Conservation (phyloP, 1,140 invertebrate species). For the Aethina tumida region DNA sequence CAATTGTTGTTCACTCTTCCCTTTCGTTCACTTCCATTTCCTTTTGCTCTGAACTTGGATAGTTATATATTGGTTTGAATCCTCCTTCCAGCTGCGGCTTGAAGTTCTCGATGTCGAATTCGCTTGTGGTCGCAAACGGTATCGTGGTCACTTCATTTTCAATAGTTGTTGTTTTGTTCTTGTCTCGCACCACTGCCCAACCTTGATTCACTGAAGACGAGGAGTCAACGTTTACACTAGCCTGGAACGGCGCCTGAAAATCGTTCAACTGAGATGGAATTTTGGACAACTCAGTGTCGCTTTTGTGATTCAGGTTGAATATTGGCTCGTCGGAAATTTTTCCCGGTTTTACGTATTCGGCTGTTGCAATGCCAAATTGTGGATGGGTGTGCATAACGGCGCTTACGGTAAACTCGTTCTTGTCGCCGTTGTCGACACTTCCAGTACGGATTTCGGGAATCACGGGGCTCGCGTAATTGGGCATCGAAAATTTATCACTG, state of each 20-base stretch:
- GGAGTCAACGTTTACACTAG: constrained; percentile 48
- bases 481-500: constrained; percentile 31
- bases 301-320: constrained; percentile 16
- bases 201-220: constrained; percentile 39
- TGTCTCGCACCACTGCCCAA: constrained; percentile 50
- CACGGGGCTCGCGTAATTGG: constrained; percentile 36
- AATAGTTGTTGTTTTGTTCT: constrained; percentile 23
- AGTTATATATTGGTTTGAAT: constrained; percentile 53
- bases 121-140: constrained; percentile 27
- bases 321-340: constrained; percentile 2
- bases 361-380: constrained; percentile 11
- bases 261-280: constrained; percentile 27
- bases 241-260: constrained; percentile 61
- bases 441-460: constrained; percentile 36
- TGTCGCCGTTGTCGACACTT: constrained; percentile 15
- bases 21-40: no score
- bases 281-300: constrained; percentile 10
- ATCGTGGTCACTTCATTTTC: constrained; percentile 32
- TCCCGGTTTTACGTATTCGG: neutral
- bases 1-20: no score
- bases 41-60: no score
- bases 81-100: constrained; percentile 58
- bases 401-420: constrained; percentile 34
- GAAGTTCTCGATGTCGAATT: constrained; percentile 56
- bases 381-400: constrained; percentile 34